Conservation (phyloP, 1,140 invertebrate genomes). For the Galleria mellonella region DNA sequence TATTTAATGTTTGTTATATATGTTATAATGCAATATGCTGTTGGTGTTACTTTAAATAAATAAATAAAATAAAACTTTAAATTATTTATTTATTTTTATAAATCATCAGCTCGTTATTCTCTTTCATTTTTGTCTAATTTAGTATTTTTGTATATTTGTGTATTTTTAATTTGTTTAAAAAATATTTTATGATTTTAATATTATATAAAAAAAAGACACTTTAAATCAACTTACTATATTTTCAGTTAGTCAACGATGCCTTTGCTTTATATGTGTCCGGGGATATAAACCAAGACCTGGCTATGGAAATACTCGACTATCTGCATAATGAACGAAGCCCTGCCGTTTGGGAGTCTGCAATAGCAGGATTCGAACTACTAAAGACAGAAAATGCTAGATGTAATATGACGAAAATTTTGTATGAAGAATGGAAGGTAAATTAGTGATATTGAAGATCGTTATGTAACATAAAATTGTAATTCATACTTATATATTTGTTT, state of each 20-base stretch:
- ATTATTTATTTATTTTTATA: too few relatives aligned
- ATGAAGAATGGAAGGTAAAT: conserved; percentile 54
- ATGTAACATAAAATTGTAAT: neutral
- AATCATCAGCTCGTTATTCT: too few relatives aligned
- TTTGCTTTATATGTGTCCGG: conserved; percentile 77
- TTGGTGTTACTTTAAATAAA: too few relatives aligned
- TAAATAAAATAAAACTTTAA: too few relatives aligned
- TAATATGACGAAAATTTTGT: conserved; percentile 41
- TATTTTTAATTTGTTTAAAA: too few relatives aligned
- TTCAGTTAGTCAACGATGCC: conserved; percentile 83
- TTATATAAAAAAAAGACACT: too few relatives aligned
- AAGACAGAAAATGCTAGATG: conserved; percentile 38
- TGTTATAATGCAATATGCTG: too few relatives aligned
- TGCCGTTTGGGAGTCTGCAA: conserved; percentile 78
- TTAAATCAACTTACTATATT: neutral
- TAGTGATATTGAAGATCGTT: neutral
- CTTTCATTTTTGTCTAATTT: too few relatives aligned
- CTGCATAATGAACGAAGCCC: conserved; percentile 77
- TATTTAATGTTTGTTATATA: too few relatives aligned
- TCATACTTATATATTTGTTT: conserved; percentile 2
- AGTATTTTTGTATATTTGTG: too few relatives aligned
- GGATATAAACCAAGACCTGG: conserved; percentile 57
- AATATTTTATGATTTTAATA: too few relatives aligned
- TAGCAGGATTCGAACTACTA: conserved; percentile 62
- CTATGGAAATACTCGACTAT: conserved; percentile 76